Evolutionary conservation across 2,113 vertebrate genomes (phyloP), one percentile per base, ranked within the genome.

Genomic region (Diglossa brunneiventris): DNA sequence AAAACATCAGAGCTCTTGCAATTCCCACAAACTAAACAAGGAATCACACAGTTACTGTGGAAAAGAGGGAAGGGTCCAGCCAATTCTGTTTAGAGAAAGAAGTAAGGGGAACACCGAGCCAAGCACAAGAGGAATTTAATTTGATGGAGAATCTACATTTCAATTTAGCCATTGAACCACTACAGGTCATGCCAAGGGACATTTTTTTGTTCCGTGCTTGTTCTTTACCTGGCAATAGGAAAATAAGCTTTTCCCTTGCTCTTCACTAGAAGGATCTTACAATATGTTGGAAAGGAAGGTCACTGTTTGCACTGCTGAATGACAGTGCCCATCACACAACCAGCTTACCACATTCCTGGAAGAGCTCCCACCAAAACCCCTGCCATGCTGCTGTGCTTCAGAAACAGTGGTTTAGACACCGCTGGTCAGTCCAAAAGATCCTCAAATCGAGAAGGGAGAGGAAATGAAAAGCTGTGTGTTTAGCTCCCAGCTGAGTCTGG

Each of bases 391-490:
- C n/a, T 31, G 42, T 2, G 2, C 37, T 83, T 73, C 78, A 93
- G 75, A 88, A 88, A 86, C 0, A 1, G 59, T 30, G 70, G 55
- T 91, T 79, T 62, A 94, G 76, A 87, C 37, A 49, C 24, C 0
- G 0, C 52, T 9, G 3, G 55, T 39, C 4, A 0, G 46, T 39
- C 59, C 75, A 74, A 83, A 87, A 70, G 79, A 80, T 80, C 72
- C 59, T 77, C 53, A 69, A 5, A 59, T 83, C 33, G 66, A 80
- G 73, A 74, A 61, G 58, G 75, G 50, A 74, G 39, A 93, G 94
- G 93, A 96, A 96, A 97, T 96, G 62, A 94, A 90, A 95, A 92
- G 61, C 85, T 91, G 83, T 2, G 6, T 63, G 76, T 70, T 96
- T 74, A 93, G 90, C 82, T 95, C 72, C 87, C 92, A 86, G 82